Evolutionary conservation across 2,797 vertebrate genomes (phyloP), one percentile per base, ranked within the genome.

Genomic region (Peromyscus eremicus): DNA sequence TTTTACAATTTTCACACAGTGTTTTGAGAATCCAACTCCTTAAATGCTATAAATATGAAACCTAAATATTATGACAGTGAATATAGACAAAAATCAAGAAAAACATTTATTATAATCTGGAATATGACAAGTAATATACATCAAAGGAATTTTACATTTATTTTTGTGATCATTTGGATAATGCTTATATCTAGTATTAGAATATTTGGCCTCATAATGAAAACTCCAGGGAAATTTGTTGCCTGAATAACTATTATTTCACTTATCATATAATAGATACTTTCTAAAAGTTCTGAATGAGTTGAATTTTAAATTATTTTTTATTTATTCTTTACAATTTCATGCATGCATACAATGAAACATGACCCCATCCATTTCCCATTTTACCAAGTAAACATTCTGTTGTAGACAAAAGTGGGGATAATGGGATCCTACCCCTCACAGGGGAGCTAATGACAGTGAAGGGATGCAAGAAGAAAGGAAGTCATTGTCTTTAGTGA

Each of bases 131-230:
- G 49, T 83, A 75, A 46, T 40, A 81, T 9, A 87, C 84, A 43
- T 2, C 2, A 60, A 43, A 73, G 2, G 14, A 80, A 82, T 19
- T 77, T 86, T 81, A 29, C 11, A 83, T 55, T 79, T 92, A 68
- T 88, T 96, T 92, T 82, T 92, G 52, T 75, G 25, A 62, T 81
- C 64, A 94, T 79, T 89, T 94, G 49, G 94, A 46, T 88, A 52
- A 68, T 70, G 32, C 8, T 84, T 92, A 81, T 25, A 75, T 68
- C 60, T 17, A 32, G 34, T 32, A 83, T 77, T 52, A 62, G 16
- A 37, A 17, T 93, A 4, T 49, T 57, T 91, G 68, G 55, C 62
- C 84, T 88, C 8, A 49, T 60, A 32, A 60, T 73, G 29, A 84
- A 82, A 3, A 94, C 4, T n/a, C 49, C 49, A 11, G 13, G 9